Conservation (phyloP, 2,888 invertebrate genomes). For the Papilio protenor region DNA sequence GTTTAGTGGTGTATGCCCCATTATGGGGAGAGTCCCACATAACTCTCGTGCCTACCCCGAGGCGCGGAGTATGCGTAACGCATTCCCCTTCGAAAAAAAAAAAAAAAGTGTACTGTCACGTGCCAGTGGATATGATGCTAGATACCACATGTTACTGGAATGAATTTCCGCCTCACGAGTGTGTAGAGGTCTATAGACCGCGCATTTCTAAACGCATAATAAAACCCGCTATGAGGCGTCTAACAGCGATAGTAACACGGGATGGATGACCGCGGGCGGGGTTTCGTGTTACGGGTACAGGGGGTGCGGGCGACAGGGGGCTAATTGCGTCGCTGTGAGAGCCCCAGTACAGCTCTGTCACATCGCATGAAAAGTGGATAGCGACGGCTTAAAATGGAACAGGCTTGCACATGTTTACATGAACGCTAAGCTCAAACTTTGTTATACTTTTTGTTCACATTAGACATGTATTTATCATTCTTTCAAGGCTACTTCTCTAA, state of each 20-base stretch:
- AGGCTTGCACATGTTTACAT: constrained; percentile 8
- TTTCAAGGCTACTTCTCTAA: no score
- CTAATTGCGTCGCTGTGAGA: constrained; percentile 20
- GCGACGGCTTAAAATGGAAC: constrained; percentile 29
- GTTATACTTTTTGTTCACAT: neutral
- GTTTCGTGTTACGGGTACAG: neutral
- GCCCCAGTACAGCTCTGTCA: constrained; percentile 27
- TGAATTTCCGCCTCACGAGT: no score
- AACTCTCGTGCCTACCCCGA: no score
- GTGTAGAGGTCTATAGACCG: neutral
- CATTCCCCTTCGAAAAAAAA: no score
- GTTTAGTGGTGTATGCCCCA: no score
- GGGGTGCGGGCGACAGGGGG: neutral
- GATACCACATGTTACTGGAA: no score
- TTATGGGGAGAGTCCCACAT: no score
- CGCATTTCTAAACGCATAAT: neutral
- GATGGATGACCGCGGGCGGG: constrained; percentile 12
- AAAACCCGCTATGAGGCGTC: neutral
- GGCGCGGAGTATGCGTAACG: no score
- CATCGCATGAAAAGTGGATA: constrained; percentile 26
- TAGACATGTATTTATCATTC: neutral
- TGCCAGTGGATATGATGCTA: no score
- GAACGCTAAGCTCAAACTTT: neutral
- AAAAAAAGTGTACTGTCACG: no score
- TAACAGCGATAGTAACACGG: constrained; percentile 15